A percentile compares a stretch with the other conserved stretches of the same genome.
Conservation (phyloP, 2,888 invertebrate genomes). For the Aradus depressus region DNA sequence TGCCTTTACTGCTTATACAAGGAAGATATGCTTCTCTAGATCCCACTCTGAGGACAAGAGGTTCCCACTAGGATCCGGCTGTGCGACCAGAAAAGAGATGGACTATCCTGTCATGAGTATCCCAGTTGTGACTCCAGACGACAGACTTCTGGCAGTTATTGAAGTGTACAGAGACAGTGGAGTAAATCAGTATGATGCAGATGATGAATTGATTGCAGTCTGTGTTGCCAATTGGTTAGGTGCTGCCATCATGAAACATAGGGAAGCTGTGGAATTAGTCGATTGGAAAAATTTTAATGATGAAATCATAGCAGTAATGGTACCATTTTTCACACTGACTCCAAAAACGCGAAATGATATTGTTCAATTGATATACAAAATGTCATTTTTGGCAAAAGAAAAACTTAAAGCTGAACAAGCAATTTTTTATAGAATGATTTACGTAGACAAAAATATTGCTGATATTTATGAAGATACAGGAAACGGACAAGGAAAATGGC, state of each 20-base stretch:
- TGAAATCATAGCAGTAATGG: too few relatives aligned
- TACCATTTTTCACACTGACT: too few relatives aligned
- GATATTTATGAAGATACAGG: too few relatives aligned
- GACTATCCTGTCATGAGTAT: background rate
- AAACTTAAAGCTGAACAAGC: too few relatives aligned
- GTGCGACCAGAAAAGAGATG: background rate
- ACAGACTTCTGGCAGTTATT: conserved; percentile 17
- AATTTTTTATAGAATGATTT: too few relatives aligned
- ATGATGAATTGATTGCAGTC: conserved; percentile 1
- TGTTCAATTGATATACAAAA: too few relatives aligned
- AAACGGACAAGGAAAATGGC: too few relatives aligned
- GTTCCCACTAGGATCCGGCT: background rate
- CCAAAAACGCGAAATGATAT: too few relatives aligned
- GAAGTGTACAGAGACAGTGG: conserved; percentile 13
- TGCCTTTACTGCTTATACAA: conserved; percentile 9
- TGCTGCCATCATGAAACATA: background rate
- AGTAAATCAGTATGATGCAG: background rate
- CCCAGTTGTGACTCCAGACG: conserved; percentile 19
- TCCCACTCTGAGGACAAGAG: background rate
- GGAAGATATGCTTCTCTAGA: background rate
- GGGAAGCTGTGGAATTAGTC: too few relatives aligned
- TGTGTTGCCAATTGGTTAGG: background rate
- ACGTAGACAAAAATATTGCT: too few relatives aligned
- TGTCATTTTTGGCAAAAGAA: too few relatives aligned
- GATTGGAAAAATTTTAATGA: too few relatives aligned